Conservation (phyloP, 2,888 invertebrate species). For the Geotrupes spiniger region DNA sequence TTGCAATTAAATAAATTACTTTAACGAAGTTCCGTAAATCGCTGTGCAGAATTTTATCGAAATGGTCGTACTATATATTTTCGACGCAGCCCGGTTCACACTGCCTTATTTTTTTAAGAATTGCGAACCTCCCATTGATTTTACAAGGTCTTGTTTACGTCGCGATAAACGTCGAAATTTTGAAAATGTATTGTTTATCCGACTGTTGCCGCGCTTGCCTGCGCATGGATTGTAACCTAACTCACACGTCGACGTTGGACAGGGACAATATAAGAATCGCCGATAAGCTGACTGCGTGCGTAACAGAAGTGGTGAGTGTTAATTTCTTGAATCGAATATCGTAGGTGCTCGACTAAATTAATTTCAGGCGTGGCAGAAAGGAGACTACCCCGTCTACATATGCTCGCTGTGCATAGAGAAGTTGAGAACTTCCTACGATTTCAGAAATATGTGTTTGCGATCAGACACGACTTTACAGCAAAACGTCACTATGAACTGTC, state of each 20-base stretch:
- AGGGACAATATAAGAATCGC: slow-evolving; percentile 43
- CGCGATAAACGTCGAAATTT: not conserved
- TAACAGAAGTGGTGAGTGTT: slow-evolving; percentile 44
- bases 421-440: slow-evolving; percentile 43
- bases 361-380: slow-evolving; percentile 42
- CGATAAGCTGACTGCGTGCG: slow-evolving; percentile 43
- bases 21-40: too few relatives aligned
- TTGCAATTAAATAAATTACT: too few relatives aligned
- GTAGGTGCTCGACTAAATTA: not conserved
- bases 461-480: slow-evolving; percentile 41
- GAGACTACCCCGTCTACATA: slow-evolving; percentile 42
- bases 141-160: not conserved
- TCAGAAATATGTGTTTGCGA: slow-evolving; percentile 42
- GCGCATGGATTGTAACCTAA: slow-evolving; percentile 43
- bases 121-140: slow-evolving; percentile 1
- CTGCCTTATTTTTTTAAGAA: too few relatives aligned
- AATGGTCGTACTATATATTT: too few relatives aligned
- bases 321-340: not conserved
- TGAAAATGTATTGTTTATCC: slow-evolving; percentile 37
- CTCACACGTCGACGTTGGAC: slow-evolving; percentile 40
- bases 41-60: too few relatives aligned
- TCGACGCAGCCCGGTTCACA: too few relatives aligned
- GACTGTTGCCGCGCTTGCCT: slow-evolving; percentile 47
- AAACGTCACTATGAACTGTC: slow-evolving; percentile 35
- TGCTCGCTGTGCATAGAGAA: slow-evolving; percentile 43